Evolutionary conservation across 2,113 vertebrate species (phyloP).

Genomic region (Acinonyx jubatus): DNA sequence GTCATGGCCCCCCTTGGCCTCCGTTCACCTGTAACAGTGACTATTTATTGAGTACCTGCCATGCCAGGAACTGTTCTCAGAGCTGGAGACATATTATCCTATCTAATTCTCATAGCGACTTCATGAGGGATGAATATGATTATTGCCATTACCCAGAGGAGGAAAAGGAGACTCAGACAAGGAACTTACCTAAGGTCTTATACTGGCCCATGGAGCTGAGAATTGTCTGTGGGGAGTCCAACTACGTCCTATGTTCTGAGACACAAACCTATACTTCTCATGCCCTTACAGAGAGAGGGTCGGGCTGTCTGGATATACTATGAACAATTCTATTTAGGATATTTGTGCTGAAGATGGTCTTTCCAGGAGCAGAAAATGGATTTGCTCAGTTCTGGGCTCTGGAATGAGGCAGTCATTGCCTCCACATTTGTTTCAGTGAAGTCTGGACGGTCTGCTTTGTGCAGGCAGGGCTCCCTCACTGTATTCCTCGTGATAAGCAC

Average conservation of each 20-base stretch:
- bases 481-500: background rate
- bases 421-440: background rate
- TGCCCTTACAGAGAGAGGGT: background rate
- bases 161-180: background rate
- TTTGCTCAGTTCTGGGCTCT: background rate
- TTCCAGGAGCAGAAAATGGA: background rate
- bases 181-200: background rate
- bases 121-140: background rate
- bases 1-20: background rate
- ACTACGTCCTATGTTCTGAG: background rate
- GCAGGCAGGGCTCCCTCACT: no score
- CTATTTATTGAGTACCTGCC: background rate
- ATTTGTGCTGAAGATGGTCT: background rate
- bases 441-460: background rate
- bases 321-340: background rate
- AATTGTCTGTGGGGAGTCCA: background rate
- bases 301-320: background rate
- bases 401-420: background rate
- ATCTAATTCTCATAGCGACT: background rate
- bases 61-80: background rate
- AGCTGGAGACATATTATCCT: background rate
- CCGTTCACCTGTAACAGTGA: background rate
- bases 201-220: background rate
- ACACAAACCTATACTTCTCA: background rate
- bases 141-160: background rate